Percentiles rank a stretch among this genome's conserved stretches.
phyloP scores from a whole-genome alignment of 2,888 invertebrate genomes.

The Globia sparganii region DNA sequence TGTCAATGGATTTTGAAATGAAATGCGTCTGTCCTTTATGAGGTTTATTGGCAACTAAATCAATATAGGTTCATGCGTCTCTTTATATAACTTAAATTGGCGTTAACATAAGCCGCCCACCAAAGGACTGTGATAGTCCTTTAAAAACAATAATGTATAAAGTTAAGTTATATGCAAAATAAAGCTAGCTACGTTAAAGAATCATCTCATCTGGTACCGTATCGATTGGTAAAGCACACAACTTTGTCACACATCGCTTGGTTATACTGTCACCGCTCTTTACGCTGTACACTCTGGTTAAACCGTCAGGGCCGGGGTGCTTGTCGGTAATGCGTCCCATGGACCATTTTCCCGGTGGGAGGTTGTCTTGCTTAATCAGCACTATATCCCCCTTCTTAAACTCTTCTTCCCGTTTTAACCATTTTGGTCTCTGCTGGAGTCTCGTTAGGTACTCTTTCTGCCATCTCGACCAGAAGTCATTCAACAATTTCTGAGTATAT shows the following conservation, averaged over 20 bases:
- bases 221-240: slow-evolving; percentile 15
- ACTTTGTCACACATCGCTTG: slow-evolving; percentile 6
- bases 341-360: neutral
- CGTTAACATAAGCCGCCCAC: slow-evolving; percentile 3
- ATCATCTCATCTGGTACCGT: neutral
- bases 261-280: slow-evolving; percentile 7
- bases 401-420: neutral
- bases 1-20: neutral
- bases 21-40: neutral
- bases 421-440: too few species aligned
- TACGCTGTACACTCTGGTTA: slow-evolving; percentile 2
- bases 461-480: too few species aligned
- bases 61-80: neutral
- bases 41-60: neutral
- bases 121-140: slow-evolving; percentile 6
- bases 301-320: slow-evolving; percentile 2
- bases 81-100: neutral
- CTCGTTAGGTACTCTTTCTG: too few species aligned
- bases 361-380: slow-evolving; percentile 1
- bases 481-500: slow-evolving; percentile 3
- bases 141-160: neutral
- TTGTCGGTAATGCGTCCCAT: neutral
- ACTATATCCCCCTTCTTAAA: slow-evolving; percentile 6
- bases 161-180: neutral
- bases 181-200: neutral